Conservation (phyloP, 2,113 vertebrate species). For the Vulpes vulpes region DNA sequence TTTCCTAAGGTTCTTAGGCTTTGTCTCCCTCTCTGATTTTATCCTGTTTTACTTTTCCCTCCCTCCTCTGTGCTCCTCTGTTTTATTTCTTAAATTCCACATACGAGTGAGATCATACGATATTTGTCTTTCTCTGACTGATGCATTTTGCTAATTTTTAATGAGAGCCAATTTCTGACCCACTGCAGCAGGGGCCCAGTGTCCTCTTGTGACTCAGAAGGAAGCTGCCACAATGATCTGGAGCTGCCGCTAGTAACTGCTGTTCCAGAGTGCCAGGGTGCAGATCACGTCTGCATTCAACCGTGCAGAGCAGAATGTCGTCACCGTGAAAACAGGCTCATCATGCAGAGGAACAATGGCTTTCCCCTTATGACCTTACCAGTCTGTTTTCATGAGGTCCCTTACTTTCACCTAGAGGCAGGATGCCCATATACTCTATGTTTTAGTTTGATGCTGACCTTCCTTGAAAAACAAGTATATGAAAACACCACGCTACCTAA, state of each 20-base stretch:
- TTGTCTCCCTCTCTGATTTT: too few relatives aligned
- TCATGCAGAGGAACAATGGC: accelerated
- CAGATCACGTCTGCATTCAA: accelerated
- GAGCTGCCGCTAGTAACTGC: accelerated
- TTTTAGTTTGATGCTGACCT: not conserved
- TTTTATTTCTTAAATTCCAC: too few relatives aligned
- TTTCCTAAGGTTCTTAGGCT: too few relatives aligned
- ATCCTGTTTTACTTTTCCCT: too few relatives aligned
- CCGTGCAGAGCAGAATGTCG: accelerated
- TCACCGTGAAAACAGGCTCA: accelerated
- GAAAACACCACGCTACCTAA: not conserved
- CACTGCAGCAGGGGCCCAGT: not conserved
- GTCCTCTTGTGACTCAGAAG: not conserved
- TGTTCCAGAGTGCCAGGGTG: accelerated
- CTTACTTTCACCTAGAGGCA: not conserved
- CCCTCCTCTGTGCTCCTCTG: too few relatives aligned
- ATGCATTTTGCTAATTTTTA: not conserved
- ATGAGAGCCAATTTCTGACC: not conserved
- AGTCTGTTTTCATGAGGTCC: not conserved
- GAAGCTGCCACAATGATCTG: not conserved
- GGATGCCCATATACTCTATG: accelerated
- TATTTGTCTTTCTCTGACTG: too few relatives aligned
- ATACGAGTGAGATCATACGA: too few relatives aligned
- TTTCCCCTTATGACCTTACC: accelerated
- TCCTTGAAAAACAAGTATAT: not conserved